A percentile compares a stretch with the other conserved stretches of the same genome.
Conservation (phyloP, 2,888 invertebrate species). For the Eupithecia dodoneata region DNA sequence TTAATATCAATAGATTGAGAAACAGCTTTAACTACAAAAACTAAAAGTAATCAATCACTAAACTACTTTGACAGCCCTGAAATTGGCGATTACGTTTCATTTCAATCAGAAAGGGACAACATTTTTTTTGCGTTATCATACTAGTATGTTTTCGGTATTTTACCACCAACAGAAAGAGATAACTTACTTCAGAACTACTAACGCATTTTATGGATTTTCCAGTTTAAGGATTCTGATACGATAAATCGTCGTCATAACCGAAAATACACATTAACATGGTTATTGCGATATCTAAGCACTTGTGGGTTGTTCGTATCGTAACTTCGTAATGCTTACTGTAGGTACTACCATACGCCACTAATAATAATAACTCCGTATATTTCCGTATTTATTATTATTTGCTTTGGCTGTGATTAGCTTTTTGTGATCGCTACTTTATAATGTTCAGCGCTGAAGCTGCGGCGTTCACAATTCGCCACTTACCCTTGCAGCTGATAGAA, state of each 20-base stretch:
- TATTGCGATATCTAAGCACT: conserved; percentile 6
- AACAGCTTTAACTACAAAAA: background rate
- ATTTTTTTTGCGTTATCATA: background rate
- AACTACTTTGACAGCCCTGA: background rate
- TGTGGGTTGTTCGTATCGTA: conserved; percentile 10
- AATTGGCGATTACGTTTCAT: background rate
- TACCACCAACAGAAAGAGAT: background rate
- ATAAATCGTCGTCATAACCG: background rate
- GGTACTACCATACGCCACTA: background rate
- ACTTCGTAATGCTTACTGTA: conserved; percentile 2
- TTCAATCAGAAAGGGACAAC: too few species aligned
- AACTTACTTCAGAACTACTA: background rate
- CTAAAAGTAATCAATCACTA: background rate
- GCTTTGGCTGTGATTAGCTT: too few species aligned
- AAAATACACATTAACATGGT: background rate
- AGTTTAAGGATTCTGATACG: conserved; percentile 12
- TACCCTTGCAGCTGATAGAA: too few species aligned
- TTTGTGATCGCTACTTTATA: too few species aligned
- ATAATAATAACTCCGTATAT: background rate
- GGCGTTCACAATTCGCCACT: too few species aligned
- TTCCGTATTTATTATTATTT: background rate
- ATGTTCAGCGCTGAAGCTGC: too few species aligned
- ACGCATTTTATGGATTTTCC: background rate
- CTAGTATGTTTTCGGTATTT: background rate
- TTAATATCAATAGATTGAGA: background rate